A percentile compares a stretch with the other conserved stretches of the same genome.
These are phyloP conservation scores for Falco naumanni DNA, from an alignment of 2,797 vertebrate genomes.

Conservation along the genomic window DNA sequence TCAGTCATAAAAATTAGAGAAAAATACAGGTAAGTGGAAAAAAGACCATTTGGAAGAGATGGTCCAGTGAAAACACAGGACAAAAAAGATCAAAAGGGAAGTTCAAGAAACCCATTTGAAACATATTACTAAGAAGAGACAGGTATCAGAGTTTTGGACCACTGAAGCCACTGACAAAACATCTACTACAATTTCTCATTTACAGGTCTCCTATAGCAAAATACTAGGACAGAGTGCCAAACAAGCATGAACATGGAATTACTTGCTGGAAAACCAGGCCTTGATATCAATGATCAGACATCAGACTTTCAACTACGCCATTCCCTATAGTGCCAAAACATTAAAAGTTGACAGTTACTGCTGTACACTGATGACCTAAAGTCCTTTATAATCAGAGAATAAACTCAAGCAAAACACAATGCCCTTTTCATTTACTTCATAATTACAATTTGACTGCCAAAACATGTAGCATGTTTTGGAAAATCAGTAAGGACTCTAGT, in stretches of 20 bases:
- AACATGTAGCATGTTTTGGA: not conserved
- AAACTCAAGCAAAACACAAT: not conserved
- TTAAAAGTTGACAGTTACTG: not conserved
- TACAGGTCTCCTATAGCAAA: not conserved
- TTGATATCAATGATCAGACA: not conserved
- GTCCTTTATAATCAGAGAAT: not conserved
- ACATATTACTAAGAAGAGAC: not conserved
- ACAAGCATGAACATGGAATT: conserved; percentile 20
- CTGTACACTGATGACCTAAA: not conserved
- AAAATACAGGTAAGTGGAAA: not conserved
- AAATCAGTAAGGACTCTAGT: not conserved
- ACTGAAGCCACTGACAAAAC: not conserved
- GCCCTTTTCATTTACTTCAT: not conserved
- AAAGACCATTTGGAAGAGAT: not conserved
- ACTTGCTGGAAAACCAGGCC: not conserved
- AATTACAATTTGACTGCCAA: not conserved
- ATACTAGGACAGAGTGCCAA: conserved; percentile 9
- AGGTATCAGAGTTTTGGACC: not conserved
- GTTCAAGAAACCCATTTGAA: not conserved
- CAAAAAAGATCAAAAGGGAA: not conserved
- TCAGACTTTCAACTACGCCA: not conserved
- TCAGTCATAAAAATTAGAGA: not conserved
- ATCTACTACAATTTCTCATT: not conserved
- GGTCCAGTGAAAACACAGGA: not conserved
- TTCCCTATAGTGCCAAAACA: not conserved